These are phyloP conservation scores for Epinotia ramella DNA, from an alignment of 2,888 invertebrate species.

Conservation along the genomic window DNA sequence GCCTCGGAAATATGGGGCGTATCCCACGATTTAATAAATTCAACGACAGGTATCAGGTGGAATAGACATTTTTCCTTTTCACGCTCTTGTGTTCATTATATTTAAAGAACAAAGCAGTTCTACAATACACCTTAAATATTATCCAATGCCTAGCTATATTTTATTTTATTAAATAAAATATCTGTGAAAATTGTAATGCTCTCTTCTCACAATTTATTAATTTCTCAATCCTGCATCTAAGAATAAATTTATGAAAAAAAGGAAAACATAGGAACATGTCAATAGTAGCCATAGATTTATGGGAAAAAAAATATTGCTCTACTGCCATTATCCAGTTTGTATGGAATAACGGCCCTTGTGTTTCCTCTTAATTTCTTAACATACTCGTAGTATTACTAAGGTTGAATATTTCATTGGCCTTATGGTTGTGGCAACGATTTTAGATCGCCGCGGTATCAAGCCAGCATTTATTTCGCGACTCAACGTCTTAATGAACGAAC, in stretches of 20 bases:
- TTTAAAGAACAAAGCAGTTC: not conserved
- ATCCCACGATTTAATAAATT: conserved; percentile 11
- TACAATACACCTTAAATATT: not conserved
- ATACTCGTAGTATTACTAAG: not conserved
- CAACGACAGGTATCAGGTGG: conserved; percentile 13
- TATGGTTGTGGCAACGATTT: not conserved
- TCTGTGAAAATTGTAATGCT: too few relatives aligned
- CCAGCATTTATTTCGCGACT: conserved; percentile 23
- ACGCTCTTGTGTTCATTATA: conserved; percentile 10
- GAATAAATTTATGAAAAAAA: too few relatives aligned
- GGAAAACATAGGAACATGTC: too few relatives aligned
- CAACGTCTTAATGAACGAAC: conserved; percentile 17
- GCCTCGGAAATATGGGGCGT: not conserved
- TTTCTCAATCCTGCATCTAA: too few relatives aligned
- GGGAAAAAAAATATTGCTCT: too few relatives aligned
- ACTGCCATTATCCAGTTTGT: too few relatives aligned
- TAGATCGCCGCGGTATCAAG: conserved; percentile 7
- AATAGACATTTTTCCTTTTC: conserved; percentile 10
- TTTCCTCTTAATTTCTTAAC: too few relatives aligned
- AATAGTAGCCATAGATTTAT: too few relatives aligned
- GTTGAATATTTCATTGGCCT: conserved; percentile 11
- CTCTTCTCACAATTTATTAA: too few relatives aligned
- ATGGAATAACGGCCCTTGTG: too few relatives aligned
- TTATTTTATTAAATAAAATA: too few relatives aligned
- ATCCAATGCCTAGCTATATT: too few relatives aligned